Conservation (phyloP, 2,113 vertebrate genomes). For the Vulpes ferrilata region DNA sequence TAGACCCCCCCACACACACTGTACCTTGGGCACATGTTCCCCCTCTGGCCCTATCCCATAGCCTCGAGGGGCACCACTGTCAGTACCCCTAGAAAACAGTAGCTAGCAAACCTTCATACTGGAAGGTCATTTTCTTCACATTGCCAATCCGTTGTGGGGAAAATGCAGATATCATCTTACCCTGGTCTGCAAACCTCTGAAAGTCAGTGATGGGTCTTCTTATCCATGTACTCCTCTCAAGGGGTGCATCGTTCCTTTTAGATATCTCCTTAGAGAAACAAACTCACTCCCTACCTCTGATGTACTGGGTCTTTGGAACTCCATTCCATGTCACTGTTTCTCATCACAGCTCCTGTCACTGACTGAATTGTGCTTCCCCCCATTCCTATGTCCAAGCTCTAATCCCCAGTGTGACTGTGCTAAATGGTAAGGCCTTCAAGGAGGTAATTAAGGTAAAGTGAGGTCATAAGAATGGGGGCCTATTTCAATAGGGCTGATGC, state of each 20-base stretch:
- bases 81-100: background rate
- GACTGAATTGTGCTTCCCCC: too few relatives aligned
- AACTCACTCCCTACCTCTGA: background rate
- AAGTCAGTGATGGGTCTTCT: background rate
- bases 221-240: fast-evolving
- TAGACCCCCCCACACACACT: background rate
- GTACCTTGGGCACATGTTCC: fast-evolving
- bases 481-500: background rate
- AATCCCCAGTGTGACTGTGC: fast-evolving
- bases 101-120: fast-evolving
- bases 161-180: fast-evolving
- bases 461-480: background rate
- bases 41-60: background rate
- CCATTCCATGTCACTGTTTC: background rate
- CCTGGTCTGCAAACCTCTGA: fast-evolving
- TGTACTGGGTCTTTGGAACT: background rate
- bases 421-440: background rate
- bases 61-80: background rate
- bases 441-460: background rate
- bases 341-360: too few relatives aligned
- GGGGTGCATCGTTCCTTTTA: fast-evolving
- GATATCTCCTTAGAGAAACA: background rate
- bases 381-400: background rate
- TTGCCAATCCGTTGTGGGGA: fast-evolving
- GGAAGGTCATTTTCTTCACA: background rate